These are phyloP conservation scores for Serinus canaria DNA, from an alignment of 2,113 vertebrate species.

Conservation along the genomic window DNA sequence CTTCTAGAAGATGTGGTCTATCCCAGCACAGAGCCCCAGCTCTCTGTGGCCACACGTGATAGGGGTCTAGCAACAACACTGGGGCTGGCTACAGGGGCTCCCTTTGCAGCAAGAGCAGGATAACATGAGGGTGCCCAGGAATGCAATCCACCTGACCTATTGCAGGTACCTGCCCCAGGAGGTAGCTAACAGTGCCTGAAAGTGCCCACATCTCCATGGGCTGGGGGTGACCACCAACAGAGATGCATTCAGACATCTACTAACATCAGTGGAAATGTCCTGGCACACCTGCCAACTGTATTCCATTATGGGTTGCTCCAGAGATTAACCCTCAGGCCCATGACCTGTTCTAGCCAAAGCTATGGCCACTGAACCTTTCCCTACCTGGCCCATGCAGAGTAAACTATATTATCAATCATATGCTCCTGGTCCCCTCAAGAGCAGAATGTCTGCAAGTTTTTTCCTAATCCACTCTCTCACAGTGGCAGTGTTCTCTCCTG, in stretches of 20 bases:
- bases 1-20: not conserved
- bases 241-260: not conserved
- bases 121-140: not conserved
- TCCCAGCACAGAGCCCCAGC: not conserved
- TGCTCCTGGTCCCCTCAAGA: not conserved
- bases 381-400: not conserved
- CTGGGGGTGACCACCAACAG: not conserved
- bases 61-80: not conserved
- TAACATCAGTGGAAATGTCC: not conserved
- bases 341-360: not conserved
- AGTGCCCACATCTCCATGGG: not conserved
- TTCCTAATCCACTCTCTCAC: not conserved
- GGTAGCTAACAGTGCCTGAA: not conserved
- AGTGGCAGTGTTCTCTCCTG: not conserved
- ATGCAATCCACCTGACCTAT: not conserved
- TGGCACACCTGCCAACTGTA: not conserved
- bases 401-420: not conserved
- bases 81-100: not conserved
- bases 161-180: not conserved
- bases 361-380: not conserved
- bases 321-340: not conserved
- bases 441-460: not conserved
- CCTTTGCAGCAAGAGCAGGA: not conserved
- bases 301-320: not conserved
- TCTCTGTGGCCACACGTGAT: rapidly evolving